Base-by-base conservation (phyloP, 2,888 invertebrate species). In the Entomobrya multifasciata region DNA sequence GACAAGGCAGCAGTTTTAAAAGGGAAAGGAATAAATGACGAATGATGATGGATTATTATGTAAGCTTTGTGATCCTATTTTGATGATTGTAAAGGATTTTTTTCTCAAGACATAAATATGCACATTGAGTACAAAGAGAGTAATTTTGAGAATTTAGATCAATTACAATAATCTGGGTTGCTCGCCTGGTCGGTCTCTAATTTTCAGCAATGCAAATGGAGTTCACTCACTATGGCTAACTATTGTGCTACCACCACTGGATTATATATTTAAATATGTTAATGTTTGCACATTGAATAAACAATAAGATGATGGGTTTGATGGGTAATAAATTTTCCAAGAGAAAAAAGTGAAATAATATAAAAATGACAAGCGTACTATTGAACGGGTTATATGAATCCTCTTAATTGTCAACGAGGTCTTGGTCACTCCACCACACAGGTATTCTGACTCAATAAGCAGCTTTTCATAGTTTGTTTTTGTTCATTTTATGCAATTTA, bases 351-450 rank as follows among this genome's bases (percentile, higher is more conserved):
- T 6, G n/a, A n/a, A n/a, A n/a, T n/a, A n/a, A n/a, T n/a, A n/a
- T n/a, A 65, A 36, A 65, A n/a, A 65, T 41, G 65, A 41, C 65
- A 65, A 41, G 20, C 11, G 3, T 30, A 20, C 6, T 25, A 41
- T 36, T 1, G 36, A 41, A 13, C 1, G 11, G 1, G 17, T 30
- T n/a, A 65, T 20, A 30, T 52, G 36, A 72, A 49, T 77, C 60
- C 57, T 30, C 60, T 41, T 77, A 77, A 77, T 77, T 77, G 77
- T 77, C 77, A 57, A 60, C 49, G 65, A 49, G 79, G 79, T 30
- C 47, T 30, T 20, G 47, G 49, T 72, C 15, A 27, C 70, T 47
- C 13, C 49, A 47, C n/a, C n/a, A n/a, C n/a, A n/a, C n/a, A n/a
- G n/a, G n/a, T n/a, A n/a, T n/a, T n/a, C n/a, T n/a, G n/a, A n/a